phyloP scores from a whole-genome alignment of 2,888 invertebrate genomes.

The Papilio elwesi region DNA sequence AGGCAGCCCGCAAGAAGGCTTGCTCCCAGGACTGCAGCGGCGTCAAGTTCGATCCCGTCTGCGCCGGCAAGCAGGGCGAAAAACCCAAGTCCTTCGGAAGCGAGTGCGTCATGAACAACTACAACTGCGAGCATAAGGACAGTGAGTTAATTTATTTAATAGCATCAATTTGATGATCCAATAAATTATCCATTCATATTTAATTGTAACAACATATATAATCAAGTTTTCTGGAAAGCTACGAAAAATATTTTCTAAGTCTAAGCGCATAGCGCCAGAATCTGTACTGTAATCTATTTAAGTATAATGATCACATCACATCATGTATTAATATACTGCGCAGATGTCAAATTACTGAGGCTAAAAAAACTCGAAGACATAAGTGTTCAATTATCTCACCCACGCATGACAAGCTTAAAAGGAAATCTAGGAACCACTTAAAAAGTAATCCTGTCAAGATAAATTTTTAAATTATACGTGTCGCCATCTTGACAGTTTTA shows the following conservation, averaged over 20 bases:
- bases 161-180: background rate
- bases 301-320: background rate
- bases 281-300: background rate
- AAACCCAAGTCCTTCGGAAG: conserved; percentile 85
- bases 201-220: background rate
- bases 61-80: conserved; percentile 85
- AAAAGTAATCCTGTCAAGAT: background rate
- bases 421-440: background rate
- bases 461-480: background rate
- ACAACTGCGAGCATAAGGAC: conserved; percentile 87
- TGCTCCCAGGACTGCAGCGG: conserved; percentile 82
- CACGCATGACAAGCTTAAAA: background rate
- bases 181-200: background rate
- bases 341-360: background rate
- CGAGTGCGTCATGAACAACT: conserved; percentile 86
- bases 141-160: conserved; percentile 72
- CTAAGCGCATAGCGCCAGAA: too few relatives aligned
- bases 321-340: conserved; percentile 4
- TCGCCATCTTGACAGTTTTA: background rate
- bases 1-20: conserved; percentile 80
- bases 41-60: conserved; percentile 83
- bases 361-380: background rate
- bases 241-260: too few relatives aligned
- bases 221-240: background rate
- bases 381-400: conserved; percentile 6